Evolutionary conservation across 2,113 vertebrate species (phyloP).

Genomic region (Anser cygnoides): DNA sequence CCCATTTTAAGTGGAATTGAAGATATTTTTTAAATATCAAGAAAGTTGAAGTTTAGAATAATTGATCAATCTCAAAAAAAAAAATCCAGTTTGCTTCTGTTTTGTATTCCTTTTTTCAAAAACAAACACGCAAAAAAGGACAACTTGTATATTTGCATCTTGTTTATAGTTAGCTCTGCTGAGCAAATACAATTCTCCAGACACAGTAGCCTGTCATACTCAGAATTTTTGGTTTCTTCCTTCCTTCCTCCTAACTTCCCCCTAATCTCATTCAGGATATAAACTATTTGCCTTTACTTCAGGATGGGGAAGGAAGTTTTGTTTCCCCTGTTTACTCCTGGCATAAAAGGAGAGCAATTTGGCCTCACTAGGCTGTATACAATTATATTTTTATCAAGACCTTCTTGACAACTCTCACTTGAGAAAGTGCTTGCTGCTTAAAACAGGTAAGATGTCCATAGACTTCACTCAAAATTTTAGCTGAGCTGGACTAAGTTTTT

Average conservation of each 20-base stretch:
- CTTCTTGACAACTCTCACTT: conserved; percentile 65
- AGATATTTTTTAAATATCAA: neutral
- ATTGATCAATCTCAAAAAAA: neutral
- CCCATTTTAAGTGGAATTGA: neutral
- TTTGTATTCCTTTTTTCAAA: neutral
- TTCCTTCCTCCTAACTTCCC: neutral
- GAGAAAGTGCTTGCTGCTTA: conserved; percentile 72
- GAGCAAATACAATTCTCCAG: neutral
- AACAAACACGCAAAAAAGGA: neutral
- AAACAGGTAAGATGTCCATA: conserved; percentile 61
- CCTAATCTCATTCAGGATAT: neutral
- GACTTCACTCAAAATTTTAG: neutral
- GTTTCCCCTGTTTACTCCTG: conserved; percentile 13
- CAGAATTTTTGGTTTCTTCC: neutral
- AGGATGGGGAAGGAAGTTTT: neutral
- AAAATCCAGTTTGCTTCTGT: neutral
- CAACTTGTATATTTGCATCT: neutral
- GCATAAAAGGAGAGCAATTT: conserved; percentile 6
- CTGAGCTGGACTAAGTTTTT: conserved; percentile 12
- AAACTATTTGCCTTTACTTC: neutral
- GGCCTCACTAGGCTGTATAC: neutral
- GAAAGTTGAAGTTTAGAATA: neutral
- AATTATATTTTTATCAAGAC: conserved; percentile 5
- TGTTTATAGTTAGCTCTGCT: neutral
- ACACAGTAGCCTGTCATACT: neutral